These are phyloP conservation scores for Pogonocherus hispidulus DNA, from an alignment of 2,888 invertebrate genomes.

Conservation along the genomic window DNA sequence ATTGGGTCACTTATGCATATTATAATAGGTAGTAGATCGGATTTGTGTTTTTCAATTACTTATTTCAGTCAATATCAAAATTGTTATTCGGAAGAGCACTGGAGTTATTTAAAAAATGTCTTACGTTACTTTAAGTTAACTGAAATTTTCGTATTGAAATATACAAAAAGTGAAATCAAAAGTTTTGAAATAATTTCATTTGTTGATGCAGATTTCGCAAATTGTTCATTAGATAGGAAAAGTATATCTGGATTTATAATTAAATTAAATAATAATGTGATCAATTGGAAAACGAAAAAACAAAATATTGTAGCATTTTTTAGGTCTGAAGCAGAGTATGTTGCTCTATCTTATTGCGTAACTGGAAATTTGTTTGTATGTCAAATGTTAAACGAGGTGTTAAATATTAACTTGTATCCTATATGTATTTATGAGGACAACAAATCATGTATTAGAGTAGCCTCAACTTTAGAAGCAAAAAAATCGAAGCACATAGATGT, in stretches of 20 bases:
- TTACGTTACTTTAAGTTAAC: background rate
- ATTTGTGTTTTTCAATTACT: background rate
- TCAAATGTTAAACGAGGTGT: conserved; percentile 11
- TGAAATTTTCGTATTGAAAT: background rate
- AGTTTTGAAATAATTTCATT: background rate
- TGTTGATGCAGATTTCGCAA: conserved; percentile 22
- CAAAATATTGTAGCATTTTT: background rate
- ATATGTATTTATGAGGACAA: conserved; percentile 6
- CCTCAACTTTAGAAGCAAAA: background rate
- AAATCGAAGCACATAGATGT: conserved; percentile 1
- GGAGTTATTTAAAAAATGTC: background rate
- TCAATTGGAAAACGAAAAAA: conserved; percentile 19
- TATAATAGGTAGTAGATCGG: background rate
- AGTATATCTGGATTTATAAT: conserved; percentile 15
- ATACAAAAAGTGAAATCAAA: background rate
- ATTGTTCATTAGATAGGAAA: conserved; percentile 9
- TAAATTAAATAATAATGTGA: conserved; percentile 14
- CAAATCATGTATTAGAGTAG: conserved; percentile 10
- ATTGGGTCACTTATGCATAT: background rate
- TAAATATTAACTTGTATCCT: background rate
- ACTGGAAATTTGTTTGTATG: conserved; percentile 9
- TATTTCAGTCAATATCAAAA: background rate
- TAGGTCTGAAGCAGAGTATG: conserved; percentile 3
- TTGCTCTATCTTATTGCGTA: background rate
- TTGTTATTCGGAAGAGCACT: background rate